Percentiles rank a stretch among this genome's conserved stretches.
Conservation (phyloP, 92 coral and sea anemone genomes). For the Epizoanthus illoricatus region DNA sequence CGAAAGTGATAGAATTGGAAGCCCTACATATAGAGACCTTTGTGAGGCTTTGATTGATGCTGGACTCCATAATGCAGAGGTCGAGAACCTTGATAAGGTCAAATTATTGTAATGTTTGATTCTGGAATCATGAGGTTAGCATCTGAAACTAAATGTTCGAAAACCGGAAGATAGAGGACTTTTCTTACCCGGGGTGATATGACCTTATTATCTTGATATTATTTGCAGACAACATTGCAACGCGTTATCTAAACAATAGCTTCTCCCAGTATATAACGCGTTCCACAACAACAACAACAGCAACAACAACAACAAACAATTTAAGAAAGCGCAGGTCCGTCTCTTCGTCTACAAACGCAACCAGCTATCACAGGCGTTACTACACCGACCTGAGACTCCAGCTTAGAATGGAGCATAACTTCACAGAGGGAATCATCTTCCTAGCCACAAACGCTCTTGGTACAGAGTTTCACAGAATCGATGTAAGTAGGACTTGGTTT, state of each 20-base stretch:
- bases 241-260: conserved; percentile 63
- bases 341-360: not conserved
- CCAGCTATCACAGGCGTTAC: conserved; percentile 39
- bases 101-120: too few relatives aligned
- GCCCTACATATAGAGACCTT: too few relatives aligned
- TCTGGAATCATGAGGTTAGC: too few relatives aligned
- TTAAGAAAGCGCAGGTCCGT: conserved; percentile 19
- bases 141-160: too few relatives aligned
- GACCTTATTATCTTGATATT: not conserved
- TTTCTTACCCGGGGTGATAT: not conserved
- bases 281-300: conserved; percentile 44
- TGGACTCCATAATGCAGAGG: too few relatives aligned
- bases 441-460: conserved; percentile 78
- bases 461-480: conserved; percentile 74
- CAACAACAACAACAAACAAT: conserved; percentile 30
- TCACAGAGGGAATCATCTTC: conserved; percentile 58
- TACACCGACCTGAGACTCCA: conserved; percentile 57
- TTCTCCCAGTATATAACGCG: conserved; percentile 68
- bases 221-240: conserved; percentile 59
- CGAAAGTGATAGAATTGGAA: too few relatives aligned
- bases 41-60: too few relatives aligned
- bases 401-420: conserved; percentile 42
- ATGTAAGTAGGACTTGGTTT: conserved; percentile 48
- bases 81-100: too few relatives aligned
- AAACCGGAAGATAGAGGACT: too few relatives aligned